A percentile compares a stretch with the other conserved stretches of the same genome.
Conservation (phyloP, 2,797 vertebrate genomes). For the Gymnocypris eckloni region DNA sequence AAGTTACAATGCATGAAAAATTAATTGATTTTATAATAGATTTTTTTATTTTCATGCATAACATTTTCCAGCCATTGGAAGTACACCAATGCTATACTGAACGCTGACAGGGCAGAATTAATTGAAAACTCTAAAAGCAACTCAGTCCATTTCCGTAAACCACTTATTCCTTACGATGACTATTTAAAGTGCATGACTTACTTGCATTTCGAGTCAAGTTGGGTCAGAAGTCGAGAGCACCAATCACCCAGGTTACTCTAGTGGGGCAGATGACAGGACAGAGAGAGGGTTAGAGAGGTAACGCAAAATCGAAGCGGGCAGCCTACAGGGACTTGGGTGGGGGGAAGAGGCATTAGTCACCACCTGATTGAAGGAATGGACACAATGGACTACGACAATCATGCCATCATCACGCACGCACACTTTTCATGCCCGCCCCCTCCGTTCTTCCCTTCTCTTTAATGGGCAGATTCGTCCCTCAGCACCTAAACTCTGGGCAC, state of each 20-base stretch:
- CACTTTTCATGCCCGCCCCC: constrained; percentile 27
- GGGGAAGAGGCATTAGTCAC: constrained; percentile 43
- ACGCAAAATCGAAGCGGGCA: not conserved
- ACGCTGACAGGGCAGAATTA: not conserved
- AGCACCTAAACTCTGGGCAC: constrained; percentile 43
- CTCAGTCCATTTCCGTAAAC: not conserved
- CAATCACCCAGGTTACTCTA: constrained; percentile 13
- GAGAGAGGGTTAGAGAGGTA: constrained; percentile 9
- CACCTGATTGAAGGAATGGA: constrained; percentile 38
- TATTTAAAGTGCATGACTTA: not conserved
- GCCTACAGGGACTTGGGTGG: constrained; percentile 22
- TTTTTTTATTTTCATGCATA: too few species aligned
- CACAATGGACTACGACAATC: constrained; percentile 34
- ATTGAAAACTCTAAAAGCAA: constrained; percentile 11
- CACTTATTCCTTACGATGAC: not conserved
- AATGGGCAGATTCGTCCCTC: constrained; percentile 37
- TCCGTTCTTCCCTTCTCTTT: constrained; percentile 20
- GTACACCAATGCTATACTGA: not conserved
- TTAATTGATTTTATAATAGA: not conserved
- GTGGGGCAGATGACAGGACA: constrained; percentile 19
- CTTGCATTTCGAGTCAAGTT: not conserved
- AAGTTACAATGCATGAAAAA: not conserved
- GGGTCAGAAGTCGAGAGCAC: constrained; percentile 5
- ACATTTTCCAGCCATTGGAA: not conserved
- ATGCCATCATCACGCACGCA: constrained; percentile 25